These are phyloP conservation scores for Melanotaenia boesemani DNA, from an alignment of 2,797 vertebrate species.

Conservation along the genomic window DNA sequence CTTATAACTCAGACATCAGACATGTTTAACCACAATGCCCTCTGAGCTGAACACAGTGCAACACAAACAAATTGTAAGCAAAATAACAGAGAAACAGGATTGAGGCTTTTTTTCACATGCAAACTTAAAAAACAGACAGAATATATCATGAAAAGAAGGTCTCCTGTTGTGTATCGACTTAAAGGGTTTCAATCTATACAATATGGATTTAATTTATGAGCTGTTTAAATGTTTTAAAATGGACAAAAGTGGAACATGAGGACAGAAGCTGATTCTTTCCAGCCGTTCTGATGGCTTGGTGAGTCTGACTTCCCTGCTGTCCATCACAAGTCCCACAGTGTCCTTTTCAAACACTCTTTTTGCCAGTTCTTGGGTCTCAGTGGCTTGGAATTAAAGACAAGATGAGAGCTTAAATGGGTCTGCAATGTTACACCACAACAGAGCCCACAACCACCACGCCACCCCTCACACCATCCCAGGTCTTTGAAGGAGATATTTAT, in stretches of 20 bases:
- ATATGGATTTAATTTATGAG: no score
- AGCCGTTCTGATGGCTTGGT: conserved; percentile 25
- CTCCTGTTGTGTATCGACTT: no score
- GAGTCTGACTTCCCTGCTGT: conserved; percentile 64
- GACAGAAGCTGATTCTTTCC: not conserved
- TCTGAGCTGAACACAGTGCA: conserved; percentile 30
- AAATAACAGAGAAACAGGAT: not conserved
- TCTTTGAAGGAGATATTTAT: conserved; percentile 83
- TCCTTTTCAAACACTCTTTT: conserved; percentile 24
- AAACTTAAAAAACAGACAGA: not conserved
- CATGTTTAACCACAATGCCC: conserved; percentile 41
- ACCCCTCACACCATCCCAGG: conserved; percentile 54
- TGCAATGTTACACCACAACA: conserved; percentile 70
- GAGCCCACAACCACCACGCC: conserved; percentile 57
- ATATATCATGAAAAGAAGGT: no score
- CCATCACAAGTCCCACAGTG: conserved; percentile 61
- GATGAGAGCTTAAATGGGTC: conserved; percentile 70
- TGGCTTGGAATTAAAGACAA: conserved; percentile 74
- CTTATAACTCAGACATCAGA: conserved; percentile 36
- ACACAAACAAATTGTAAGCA: conserved; percentile 5
- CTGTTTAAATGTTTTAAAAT: not conserved
- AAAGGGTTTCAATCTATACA: no score
- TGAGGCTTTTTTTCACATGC: not conserved
- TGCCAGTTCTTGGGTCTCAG: conserved; percentile 41
- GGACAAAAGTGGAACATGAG: not conserved